These are phyloP conservation scores for Cydia splendana DNA, from an alignment of 1,140 invertebrate species.

Conservation along the genomic window DNA sequence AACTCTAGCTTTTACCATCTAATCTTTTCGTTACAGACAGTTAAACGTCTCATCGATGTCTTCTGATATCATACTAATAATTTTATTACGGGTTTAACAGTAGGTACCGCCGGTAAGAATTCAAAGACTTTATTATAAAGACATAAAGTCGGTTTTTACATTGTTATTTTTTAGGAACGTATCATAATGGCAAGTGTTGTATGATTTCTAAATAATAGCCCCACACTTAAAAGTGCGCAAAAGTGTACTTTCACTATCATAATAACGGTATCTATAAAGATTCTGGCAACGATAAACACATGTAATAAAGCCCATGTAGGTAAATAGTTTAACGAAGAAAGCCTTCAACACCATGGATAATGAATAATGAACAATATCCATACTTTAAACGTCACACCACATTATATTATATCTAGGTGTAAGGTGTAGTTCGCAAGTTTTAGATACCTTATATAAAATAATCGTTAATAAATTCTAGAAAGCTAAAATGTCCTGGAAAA, in stretches of 20 bases:
- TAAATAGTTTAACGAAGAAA: not conserved
- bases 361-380: not conserved
- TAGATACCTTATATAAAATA: too few species aligned
- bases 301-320: not conserved
- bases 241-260: not conserved
- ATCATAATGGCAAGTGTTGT: not conserved
- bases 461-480: too few species aligned
- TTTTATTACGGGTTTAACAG: not conserved
- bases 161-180: not conserved
- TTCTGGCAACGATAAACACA: not conserved
- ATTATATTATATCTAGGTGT: too few species aligned
- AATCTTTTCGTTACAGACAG: not conserved
- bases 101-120: not conserved
- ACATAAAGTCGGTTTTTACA: not conserved
- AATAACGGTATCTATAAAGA: not conserved
- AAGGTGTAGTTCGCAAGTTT: too few species aligned
- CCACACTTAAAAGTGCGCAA: not conserved
- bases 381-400: too few species aligned
- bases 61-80: not conserved
- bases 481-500: too few species aligned
- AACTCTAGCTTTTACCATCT: not conserved
- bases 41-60: conserved; percentile 20
- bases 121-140: not conserved
- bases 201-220: conserved; percentile 9
- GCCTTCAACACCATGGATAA: not conserved